These are phyloP conservation scores for Saguinus oedipus DNA, from an alignment of 2,797 vertebrate genomes.

Conservation along the genomic window DNA sequence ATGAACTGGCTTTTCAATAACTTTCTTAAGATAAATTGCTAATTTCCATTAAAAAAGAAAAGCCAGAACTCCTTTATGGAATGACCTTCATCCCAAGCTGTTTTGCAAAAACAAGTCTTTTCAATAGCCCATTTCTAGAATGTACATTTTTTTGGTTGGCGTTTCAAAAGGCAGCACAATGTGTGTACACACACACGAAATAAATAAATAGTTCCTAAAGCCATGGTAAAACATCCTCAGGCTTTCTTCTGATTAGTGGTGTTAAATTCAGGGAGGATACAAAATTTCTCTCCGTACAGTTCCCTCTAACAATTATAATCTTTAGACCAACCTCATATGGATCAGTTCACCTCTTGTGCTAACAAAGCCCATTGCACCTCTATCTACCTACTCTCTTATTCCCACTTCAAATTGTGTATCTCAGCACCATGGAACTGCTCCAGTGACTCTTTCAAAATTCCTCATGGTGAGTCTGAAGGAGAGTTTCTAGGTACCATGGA, in stretches of 20 bases:
- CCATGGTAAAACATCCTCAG: neutral
- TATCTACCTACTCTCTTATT: neutral
- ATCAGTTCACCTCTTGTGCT: neutral
- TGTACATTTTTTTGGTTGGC: neutral
- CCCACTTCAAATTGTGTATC: neutral
- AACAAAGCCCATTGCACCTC: neutral
- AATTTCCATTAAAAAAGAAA: slow-evolving; percentile 71
- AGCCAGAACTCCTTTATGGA: slow-evolving; percentile 50
- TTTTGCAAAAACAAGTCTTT: slow-evolving; percentile 68
- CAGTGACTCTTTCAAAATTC: neutral
- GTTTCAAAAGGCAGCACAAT: slow-evolving; percentile 21
- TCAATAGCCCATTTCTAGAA: slow-evolving; percentile 8
- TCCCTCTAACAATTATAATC: neutral
- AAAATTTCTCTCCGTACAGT: neutral
- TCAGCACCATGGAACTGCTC: neutral
- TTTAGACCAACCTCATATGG: neutral
- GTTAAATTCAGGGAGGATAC: neutral
- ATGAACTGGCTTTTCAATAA: slow-evolving; percentile 59
- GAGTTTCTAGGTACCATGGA: neutral
- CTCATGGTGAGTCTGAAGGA: neutral
- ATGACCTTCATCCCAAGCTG: slow-evolving; percentile 56
- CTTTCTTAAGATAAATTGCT: slow-evolving; percentile 72
- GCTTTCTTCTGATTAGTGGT: neutral
- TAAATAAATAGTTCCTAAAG: slow-evolving; percentile 6
- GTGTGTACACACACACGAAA: neutral